These are phyloP conservation scores for Drosophila punjabiensis DNA, from an alignment of 1,140 invertebrate species.

Conservation along the genomic window DNA sequence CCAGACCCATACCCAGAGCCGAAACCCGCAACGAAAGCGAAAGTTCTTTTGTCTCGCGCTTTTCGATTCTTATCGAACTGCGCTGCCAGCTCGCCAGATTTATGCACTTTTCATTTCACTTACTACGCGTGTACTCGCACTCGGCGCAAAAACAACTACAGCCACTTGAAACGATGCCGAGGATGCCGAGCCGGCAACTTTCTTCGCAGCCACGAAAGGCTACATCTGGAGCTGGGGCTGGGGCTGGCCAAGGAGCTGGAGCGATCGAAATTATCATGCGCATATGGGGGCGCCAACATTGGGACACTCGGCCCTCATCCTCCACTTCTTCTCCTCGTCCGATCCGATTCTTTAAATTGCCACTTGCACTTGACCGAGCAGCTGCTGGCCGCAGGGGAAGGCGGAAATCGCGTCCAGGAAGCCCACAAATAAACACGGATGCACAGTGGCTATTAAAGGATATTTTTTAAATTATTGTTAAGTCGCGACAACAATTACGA, in stretches of 20 bases:
- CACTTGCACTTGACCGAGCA: constrained; percentile 81
- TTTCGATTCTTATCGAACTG: constrained; percentile 73
- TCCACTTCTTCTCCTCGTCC: constrained; percentile 9
- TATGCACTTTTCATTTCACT: constrained; percentile 84
- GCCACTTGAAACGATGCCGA: constrained; percentile 66
- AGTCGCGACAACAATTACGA: too few species aligned
- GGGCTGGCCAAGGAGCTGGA: constrained; percentile 12
- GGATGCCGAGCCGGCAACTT: constrained; percentile 56
- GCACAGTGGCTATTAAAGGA: constrained; percentile 21
- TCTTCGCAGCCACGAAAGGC: constrained; percentile 46
- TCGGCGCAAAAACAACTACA: constrained; percentile 4
- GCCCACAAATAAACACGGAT: constrained; percentile 19
- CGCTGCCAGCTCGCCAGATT: constrained; percentile 60
- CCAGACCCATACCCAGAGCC: not conserved
- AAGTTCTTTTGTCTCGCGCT: constrained; percentile 78
- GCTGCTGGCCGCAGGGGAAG: constrained; percentile 23
- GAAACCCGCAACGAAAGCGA: constrained; percentile 68
- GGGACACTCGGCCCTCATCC: constrained; percentile 55
- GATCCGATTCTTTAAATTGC: constrained; percentile 77
- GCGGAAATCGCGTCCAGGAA: constrained; percentile 15
- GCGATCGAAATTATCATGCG: constrained; percentile 60
- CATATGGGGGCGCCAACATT: constrained; percentile 76
- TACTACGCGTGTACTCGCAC: constrained; percentile 56
- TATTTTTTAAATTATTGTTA: too few species aligned
- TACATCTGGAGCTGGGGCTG: constrained; percentile 4